These are phyloP conservation scores for Noctilio leporinus DNA, from an alignment of 2,113 vertebrate genomes.

Conservation along the genomic window DNA sequence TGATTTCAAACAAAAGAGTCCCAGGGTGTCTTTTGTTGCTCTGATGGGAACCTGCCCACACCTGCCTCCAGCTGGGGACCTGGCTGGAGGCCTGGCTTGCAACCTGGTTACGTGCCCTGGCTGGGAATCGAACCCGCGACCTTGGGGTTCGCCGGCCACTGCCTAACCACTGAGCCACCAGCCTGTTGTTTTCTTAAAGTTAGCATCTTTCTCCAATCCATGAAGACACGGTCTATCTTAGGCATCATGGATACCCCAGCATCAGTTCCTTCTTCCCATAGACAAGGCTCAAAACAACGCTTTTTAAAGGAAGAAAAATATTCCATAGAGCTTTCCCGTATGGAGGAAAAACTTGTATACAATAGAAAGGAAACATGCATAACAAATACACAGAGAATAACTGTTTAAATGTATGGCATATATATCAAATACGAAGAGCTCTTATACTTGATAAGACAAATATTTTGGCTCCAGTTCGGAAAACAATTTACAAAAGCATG, in stretches of 20 bases:
- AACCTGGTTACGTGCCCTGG: too few species aligned
- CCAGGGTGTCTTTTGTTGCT: accelerated
- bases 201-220: background rate
- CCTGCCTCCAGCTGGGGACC: too few species aligned
- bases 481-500: background rate
- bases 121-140: too few species aligned
- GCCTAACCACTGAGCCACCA: too few species aligned
- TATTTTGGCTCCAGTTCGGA: background rate
- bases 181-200: background rate
- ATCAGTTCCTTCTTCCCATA: accelerated
- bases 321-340: background rate
- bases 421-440: background rate
- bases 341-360: background rate
- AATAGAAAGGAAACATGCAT: background rate
- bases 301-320: background rate
- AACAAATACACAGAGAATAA: background rate
- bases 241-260: accelerated
- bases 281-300: too few species aligned
- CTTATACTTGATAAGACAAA: background rate
- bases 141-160: too few species aligned
- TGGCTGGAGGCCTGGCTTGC: too few species aligned
- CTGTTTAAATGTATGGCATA: accelerated
- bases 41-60: too few species aligned
- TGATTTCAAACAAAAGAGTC: background rate
- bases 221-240: background rate